Evolutionary conservation across 2,797 vertebrate species (phyloP).

Genomic region (Rhyacichthys aspro): DNA sequence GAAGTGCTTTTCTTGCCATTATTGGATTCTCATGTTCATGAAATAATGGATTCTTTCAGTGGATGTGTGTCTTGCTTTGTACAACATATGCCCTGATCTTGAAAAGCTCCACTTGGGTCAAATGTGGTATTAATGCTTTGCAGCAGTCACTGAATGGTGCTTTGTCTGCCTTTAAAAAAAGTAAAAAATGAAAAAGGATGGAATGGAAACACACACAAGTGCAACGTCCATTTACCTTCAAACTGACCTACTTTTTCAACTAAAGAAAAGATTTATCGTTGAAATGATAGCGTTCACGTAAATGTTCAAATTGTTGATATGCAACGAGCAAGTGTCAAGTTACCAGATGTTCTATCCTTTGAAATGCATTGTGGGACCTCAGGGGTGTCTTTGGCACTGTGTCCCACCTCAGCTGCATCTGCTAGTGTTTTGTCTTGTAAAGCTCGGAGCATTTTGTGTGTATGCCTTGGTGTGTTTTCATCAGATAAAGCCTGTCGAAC

Average conservation of each 20-base stretch:
- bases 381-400: conserved; percentile 45
- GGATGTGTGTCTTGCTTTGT: conserved; percentile 32
- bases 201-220: conserved; percentile 18
- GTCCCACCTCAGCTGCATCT: conserved; percentile 62
- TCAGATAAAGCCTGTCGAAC: conserved; percentile 71
- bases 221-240: conserved; percentile 10
- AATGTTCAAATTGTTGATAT: conserved; percentile 19
- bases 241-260: conserved; percentile 13
- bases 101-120: conserved; percentile 48
- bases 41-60: conserved; percentile 50
- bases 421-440: conserved; percentile 69
- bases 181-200: conserved; percentile 16
- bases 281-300: conserved; percentile 19
- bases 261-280: conserved; percentile 22
- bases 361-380: conserved; percentile 61
- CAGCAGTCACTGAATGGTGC: conserved; percentile 46
- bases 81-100: conserved; percentile 30
- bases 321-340: conserved; percentile 48
- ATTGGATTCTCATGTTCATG: conserved; percentile 64
- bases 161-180: conserved; percentile 41
- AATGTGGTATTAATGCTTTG: conserved; percentile 52
- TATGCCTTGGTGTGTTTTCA: conserved; percentile 60
- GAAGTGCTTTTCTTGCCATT: conserved; percentile 50
- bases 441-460: conserved; percentile 52
- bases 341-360: conserved; percentile 62